phyloP scores from a whole-genome alignment of 2,797 vertebrate species.

The Leptodactylus fallax region DNA sequence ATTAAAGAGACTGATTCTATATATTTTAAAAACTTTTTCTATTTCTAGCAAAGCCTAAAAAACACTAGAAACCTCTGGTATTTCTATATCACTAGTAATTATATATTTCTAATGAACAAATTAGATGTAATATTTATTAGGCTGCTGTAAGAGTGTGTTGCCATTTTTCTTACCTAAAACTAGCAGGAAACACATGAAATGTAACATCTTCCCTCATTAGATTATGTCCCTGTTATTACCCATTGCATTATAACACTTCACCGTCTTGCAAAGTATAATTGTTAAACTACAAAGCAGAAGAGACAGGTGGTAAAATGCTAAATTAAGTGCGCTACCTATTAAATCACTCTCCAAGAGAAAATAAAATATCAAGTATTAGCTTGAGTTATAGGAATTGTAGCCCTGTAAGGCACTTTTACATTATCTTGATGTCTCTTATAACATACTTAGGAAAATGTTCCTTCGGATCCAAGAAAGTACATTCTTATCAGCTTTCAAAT shows the following conservation, averaged over 20 bases:
- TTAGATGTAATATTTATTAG: not conserved
- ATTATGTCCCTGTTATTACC: conserved; percentile 31
- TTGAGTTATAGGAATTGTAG: conserved; percentile 57
- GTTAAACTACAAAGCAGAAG: conserved; percentile 43
- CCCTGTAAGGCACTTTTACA: conserved; percentile 58
- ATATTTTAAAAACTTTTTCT: too few relatives aligned
- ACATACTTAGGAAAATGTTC: conserved; percentile 63
- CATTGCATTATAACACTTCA: conserved; percentile 32
- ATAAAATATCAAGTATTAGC: conserved; percentile 53
- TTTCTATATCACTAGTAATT: not conserved
- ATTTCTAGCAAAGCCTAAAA: too few relatives aligned
- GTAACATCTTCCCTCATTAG: not conserved
- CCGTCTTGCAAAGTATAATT: conserved; percentile 40
- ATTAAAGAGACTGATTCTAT: too few relatives aligned
- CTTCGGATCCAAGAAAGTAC: conserved; percentile 58
- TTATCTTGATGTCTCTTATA: conserved; percentile 58
- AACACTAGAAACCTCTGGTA: not conserved
- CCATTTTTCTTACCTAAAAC: conserved; percentile 14
- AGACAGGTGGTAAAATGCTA: conserved; percentile 57
- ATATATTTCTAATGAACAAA: not conserved
- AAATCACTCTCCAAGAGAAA: conserved; percentile 43
- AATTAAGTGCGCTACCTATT: conserved; percentile 45
- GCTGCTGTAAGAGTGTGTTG: not conserved
- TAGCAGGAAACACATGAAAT: conserved; percentile 25
- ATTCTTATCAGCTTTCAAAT: too few relatives aligned